Conservation (phyloP, 2,797 vertebrate genomes). For the Lacerta viridis region DNA sequence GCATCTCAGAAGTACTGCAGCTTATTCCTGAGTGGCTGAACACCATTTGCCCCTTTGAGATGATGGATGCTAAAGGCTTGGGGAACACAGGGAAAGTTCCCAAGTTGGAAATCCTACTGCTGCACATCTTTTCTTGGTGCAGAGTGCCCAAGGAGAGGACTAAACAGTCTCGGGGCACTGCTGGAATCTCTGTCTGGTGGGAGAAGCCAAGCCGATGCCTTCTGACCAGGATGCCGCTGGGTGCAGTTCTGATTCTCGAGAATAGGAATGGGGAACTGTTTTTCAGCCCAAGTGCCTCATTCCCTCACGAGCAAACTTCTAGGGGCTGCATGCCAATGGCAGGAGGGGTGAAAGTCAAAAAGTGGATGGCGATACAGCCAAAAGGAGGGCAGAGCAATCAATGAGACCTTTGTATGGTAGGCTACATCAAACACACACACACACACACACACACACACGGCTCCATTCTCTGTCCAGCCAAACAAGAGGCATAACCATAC, state of each 20-base stretch:
- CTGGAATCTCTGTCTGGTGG: not conserved
- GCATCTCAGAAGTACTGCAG: not conserved
- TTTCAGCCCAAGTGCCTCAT: no score
- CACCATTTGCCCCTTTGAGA: not conserved
- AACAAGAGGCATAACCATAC: no score
- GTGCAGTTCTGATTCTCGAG: not conserved
- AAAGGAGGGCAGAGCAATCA: no score
- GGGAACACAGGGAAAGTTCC: no score
- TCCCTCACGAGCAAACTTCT: no score
- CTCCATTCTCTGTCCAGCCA: no score
- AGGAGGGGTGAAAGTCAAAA: no score
- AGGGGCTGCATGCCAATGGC: no score
- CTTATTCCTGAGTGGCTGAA: not conserved
- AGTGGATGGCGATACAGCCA: no score
- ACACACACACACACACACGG: no score
- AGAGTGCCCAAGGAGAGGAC: not conserved
- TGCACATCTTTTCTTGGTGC: not conserved
- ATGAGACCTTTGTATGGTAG: no score
- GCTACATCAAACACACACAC: no score
- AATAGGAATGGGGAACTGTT: not conserved
- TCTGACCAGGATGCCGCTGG: not conserved
- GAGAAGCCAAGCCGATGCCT: not conserved
- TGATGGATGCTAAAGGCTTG: not conserved
- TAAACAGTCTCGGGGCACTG: not conserved
- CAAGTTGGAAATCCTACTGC: not conserved